Percentiles rank a stretch among this genome's conserved stretches.
Conservation (phyloP, 1,140 invertebrate species). For the Arion vulgaris region DNA sequence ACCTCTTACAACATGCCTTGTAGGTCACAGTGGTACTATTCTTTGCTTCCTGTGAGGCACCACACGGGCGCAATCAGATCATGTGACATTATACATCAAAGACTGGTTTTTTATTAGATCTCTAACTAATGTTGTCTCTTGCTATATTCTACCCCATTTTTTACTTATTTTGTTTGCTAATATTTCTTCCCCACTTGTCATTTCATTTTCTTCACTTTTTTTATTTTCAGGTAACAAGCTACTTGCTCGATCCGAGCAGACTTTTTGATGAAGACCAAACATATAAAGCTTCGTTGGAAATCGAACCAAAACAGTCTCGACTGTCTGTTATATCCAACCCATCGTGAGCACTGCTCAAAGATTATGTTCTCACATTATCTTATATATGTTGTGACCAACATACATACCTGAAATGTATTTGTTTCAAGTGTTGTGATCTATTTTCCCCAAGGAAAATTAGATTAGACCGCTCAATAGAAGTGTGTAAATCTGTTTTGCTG, state of each 20-base stretch:
- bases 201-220: too few species aligned
- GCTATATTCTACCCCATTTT: too few species aligned
- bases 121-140: too few species aligned
- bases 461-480: neutral
- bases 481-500: neutral
- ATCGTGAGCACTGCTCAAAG: conserved; percentile 37
- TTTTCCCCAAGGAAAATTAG: neutral
- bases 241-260: conserved; percentile 82
- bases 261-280: conserved; percentile 87
- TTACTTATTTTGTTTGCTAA: too few species aligned
- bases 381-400: neutral
- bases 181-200: too few species aligned
- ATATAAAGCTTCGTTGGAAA: conserved; percentile 85
- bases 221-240: conserved; percentile 77
- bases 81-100: too few species aligned
- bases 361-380: neutral
- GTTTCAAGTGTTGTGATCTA: neutral
- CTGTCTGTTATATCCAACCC: conserved; percentile 60
- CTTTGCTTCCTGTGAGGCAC: too few species aligned
- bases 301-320: conserved; percentile 82
- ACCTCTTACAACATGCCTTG: too few species aligned
- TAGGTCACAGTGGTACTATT: too few species aligned
- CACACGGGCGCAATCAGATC: too few species aligned
- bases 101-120: too few species aligned
- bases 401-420: neutral